Conservation (phyloP, 2,888 invertebrate species). For the Bombyx huttoni region DNA sequence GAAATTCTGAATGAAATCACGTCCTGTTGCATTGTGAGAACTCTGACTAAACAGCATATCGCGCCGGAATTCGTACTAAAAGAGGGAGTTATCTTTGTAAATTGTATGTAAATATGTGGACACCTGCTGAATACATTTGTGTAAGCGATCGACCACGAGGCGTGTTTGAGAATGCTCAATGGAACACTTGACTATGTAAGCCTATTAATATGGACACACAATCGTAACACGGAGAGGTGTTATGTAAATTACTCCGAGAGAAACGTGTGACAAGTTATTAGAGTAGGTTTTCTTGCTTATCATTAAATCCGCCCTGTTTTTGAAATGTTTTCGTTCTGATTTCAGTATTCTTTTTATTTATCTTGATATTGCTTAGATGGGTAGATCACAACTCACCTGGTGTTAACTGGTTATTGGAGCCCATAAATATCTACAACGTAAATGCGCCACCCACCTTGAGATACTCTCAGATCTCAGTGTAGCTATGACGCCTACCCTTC, state of each 20-base stretch:
- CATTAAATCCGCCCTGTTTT: not conserved
- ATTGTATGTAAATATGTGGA: slow-evolving; percentile 68
- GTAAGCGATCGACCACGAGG: slow-evolving; percentile 35
- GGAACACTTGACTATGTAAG: slow-evolving; percentile 59
- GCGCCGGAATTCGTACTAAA: slow-evolving; percentile 41
- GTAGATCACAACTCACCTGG: too few species aligned
- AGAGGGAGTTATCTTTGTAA: slow-evolving; percentile 53
- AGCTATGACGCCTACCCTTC: too few species aligned
- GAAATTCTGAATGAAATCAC: not conserved
- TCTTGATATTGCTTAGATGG: too few species aligned
- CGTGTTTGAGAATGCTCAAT: slow-evolving; percentile 53
- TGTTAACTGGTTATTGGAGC: too few species aligned
- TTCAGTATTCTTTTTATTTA: too few species aligned
- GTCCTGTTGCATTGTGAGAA: not conserved
- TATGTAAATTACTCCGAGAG: slow-evolving; percentile 33
- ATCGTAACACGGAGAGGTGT: slow-evolving; percentile 42
- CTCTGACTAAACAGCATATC: slow-evolving; percentile 15
- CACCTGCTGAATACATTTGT: slow-evolving; percentile 70
- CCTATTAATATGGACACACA: slow-evolving; percentile 52
- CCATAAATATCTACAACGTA: too few species aligned
- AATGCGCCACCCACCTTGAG: too few species aligned
- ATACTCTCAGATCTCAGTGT: too few species aligned
- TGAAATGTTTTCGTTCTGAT: too few species aligned
- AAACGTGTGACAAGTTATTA: slow-evolving; percentile 26
- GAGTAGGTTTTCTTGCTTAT: slow-evolving; percentile 1